Evolutionary conservation across 2,797 vertebrate species (phyloP).

Genomic region (Tapirus indicus): DNA sequence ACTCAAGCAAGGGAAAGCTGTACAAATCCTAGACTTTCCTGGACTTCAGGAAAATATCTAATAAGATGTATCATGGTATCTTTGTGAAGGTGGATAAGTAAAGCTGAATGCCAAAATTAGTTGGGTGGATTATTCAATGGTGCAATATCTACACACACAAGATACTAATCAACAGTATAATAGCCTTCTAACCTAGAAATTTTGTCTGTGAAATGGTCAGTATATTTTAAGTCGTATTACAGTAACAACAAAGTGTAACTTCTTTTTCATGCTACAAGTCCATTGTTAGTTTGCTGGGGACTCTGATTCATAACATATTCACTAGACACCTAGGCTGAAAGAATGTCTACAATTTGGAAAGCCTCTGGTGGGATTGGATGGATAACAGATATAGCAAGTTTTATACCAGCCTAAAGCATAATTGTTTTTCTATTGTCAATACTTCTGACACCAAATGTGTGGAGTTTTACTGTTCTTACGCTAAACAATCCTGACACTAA

Average conservation of each 20-base stretch:
- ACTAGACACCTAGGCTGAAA: neutral
- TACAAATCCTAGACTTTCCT: neutral
- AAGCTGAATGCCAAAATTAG: neutral
- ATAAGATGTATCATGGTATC: neutral
- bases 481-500: neutral
- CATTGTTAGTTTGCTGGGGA: neutral
- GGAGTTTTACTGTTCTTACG: neutral
- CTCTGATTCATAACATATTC: neutral
- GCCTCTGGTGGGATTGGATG: neutral
- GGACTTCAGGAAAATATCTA: neutral
- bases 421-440: neutral
- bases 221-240: neutral
- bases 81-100: neutral
- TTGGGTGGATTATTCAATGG: neutral
- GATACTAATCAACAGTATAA: neutral
- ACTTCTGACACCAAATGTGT: neutral
- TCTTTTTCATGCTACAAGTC: neutral
- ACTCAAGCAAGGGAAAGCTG: neutral
- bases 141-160: neutral
- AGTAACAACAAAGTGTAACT: neutral
- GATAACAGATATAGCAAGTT: neutral
- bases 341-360: neutral
- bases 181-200: neutral
- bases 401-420: neutral
- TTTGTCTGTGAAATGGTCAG: neutral